Evolutionary conservation across 2,113 vertebrate genomes (phyloP), one percentile per base, ranked within the genome.

Genomic region (Ptyas mucosa): DNA sequence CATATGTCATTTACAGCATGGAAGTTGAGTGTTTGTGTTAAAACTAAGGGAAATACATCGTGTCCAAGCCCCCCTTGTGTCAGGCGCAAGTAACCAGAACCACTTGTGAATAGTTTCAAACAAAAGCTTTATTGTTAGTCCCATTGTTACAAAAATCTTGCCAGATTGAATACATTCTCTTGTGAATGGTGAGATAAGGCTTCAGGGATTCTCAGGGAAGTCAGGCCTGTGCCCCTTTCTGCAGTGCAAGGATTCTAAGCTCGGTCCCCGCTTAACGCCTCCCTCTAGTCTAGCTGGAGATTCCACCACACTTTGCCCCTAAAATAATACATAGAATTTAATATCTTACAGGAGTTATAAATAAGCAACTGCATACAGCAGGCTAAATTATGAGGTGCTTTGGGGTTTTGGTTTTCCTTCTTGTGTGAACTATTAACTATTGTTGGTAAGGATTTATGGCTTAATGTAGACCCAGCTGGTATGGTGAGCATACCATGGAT

Each of bases 1-100:
- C 91, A 93, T 92, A 61, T 94, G 94, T 96, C 95, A 94, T 92
- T 95, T 94, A 95, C 94, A 93, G 93, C 52, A 90, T 94, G 39
- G 26, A 96, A 95, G 92, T 94, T 94, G 89, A 96, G 93, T 85
- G 14, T 3, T 95, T 58, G 85, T 91, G 23, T 39, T 29, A 53
- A 53, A 39, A 21, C 51, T 91, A 55, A 55, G 58, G 24, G 4
- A 53, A 29, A 14, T 85, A 61, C 81, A 39, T 21, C 21, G 18
- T 39, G n/a, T 81, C 39, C 8, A 24, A n/a, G 46, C 24, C 51
- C 24, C 90, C 75, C 57, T n/a, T 69, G 57, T 61, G 9, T 61
- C 58, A 61, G 58, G 58, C 24, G 3, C 29, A 69, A 34, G 29
- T 14, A 64, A n/a, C 26, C 61, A 64, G 29, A 64, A 64, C 29